Evolutionary conservation across 2,888 invertebrate species (phyloP).

Genomic region (Cerastis rubricosa): DNA sequence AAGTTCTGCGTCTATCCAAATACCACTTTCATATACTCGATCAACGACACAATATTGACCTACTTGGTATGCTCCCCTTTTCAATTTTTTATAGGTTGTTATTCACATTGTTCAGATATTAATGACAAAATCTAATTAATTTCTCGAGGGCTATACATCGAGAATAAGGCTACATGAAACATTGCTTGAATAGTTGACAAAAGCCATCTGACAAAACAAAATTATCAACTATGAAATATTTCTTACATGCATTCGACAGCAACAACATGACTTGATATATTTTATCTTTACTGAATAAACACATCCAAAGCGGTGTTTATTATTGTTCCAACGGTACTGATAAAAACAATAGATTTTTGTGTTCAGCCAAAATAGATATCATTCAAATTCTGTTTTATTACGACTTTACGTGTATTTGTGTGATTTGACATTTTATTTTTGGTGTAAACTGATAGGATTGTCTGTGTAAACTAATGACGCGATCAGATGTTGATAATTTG

Average conservation of each 20-base stretch:
- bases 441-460: neutral
- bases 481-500: constrained; percentile 10
- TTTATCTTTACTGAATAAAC: constrained; percentile 64
- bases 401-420: constrained; percentile 15
- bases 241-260: constrained; percentile 6
- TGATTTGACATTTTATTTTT: constrained; percentile 6
- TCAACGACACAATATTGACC: constrained; percentile 6
- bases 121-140: constrained; percentile 26
- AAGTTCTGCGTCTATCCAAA: constrained; percentile 22
- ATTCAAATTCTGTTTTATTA: constrained; percentile 26
- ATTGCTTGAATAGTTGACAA: neutral
- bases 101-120: constrained; percentile 7
- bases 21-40: neutral
- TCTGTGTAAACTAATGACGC: constrained; percentile 15
- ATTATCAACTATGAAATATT: neutral
- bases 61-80: constrained; percentile 1
- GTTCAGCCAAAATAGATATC: constrained; percentile 33
- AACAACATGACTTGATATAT: constrained; percentile 7
- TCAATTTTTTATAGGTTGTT: neutral
- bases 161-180: neutral
- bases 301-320: constrained; percentile 66
- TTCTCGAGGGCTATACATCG: neutral
- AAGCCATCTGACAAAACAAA: constrained; percentile 14
- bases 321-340: constrained; percentile 61
- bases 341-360: constrained; percentile 66